These are phyloP conservation scores for Marisa cornuarietis DNA, from an alignment of 1,140 invertebrate species.

Conservation along the genomic window DNA sequence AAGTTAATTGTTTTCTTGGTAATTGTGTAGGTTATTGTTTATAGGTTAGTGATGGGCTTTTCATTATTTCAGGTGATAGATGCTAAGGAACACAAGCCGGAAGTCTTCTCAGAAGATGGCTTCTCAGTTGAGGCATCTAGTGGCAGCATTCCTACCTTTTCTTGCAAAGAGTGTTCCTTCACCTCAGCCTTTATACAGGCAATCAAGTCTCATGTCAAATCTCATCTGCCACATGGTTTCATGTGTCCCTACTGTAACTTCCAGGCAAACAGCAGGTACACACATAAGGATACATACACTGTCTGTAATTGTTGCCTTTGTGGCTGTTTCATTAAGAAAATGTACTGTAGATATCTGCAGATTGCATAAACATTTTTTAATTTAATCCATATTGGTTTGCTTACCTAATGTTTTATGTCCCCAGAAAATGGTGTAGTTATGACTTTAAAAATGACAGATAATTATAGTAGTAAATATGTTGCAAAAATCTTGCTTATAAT, in stretches of 20 bases:
- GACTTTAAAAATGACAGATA: no score
- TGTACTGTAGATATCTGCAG: no score
- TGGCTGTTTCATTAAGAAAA: no score
- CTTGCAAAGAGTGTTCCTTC: slow-evolving; percentile 33
- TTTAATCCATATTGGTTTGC: no score
- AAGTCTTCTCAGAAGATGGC: slow-evolving; percentile 10
- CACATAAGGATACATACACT: no score
- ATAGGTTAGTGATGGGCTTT: not conserved
- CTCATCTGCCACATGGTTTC: slow-evolving; percentile 35
- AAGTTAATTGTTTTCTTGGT: not conserved
- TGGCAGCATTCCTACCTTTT: slow-evolving; percentile 23
- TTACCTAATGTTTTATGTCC: no score
- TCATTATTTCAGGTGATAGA: slow-evolving; percentile 11
- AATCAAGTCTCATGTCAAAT: slow-evolving; percentile 35
- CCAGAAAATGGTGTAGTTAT: no score
- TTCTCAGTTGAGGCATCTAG: slow-evolving; percentile 11
- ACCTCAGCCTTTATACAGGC: slow-evolving; percentile 34
- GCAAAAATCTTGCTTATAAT: no score
- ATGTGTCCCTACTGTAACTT: slow-evolving; percentile 37
- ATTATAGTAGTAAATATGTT: no score
- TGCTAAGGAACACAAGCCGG: slow-evolving; percentile 14
- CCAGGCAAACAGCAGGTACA: slow-evolving; percentile 30
- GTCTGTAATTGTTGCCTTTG: no score
- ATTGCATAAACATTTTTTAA: no score
- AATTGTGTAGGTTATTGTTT: not conserved